These are phyloP conservation scores for Plodia interpunctella DNA, from an alignment of 1,140 invertebrate species.

Conservation along the genomic window DNA sequence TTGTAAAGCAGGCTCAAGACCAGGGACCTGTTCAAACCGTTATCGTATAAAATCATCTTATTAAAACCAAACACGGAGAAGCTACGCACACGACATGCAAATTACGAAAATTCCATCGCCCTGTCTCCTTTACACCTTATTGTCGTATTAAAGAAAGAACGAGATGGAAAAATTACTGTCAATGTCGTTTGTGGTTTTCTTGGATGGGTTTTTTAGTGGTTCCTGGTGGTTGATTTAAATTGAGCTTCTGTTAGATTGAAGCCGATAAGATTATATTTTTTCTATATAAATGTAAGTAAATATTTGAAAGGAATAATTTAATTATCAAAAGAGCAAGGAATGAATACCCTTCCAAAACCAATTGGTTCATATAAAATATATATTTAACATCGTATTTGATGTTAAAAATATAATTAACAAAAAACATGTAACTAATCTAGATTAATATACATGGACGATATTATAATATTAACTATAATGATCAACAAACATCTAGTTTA, in stretches of 20 bases:
- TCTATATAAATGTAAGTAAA: background rate
- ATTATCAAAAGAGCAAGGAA: too few relatives aligned
- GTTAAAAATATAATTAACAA: too few relatives aligned
- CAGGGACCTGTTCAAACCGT: background rate
- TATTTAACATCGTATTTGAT: too few relatives aligned
- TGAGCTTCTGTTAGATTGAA: background rate
- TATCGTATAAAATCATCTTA: conserved; percentile 7
- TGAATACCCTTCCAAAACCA: too few relatives aligned
- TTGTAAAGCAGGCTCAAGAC: too few relatives aligned
- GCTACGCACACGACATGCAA: conserved; percentile 5
- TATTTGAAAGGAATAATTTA: too few relatives aligned
- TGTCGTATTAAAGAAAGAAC: background rate
- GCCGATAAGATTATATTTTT: background rate
- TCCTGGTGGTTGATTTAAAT: background rate
- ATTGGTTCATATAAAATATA: too few relatives aligned
- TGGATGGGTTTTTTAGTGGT: background rate
- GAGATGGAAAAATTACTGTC: background rate
- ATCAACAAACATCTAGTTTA: too few relatives aligned
- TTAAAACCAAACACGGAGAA: conserved; percentile 4
- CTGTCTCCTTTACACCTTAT: background rate
- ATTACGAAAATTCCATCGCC: conserved; percentile 1
- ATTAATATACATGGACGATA: too few relatives aligned
- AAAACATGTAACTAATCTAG: too few relatives aligned
- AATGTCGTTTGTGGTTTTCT: background rate
- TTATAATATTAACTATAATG: too few relatives aligned